Base-by-base conservation (phyloP, 2,113 vertebrate genomes). In the Lepisosteus oculatus region DNA sequence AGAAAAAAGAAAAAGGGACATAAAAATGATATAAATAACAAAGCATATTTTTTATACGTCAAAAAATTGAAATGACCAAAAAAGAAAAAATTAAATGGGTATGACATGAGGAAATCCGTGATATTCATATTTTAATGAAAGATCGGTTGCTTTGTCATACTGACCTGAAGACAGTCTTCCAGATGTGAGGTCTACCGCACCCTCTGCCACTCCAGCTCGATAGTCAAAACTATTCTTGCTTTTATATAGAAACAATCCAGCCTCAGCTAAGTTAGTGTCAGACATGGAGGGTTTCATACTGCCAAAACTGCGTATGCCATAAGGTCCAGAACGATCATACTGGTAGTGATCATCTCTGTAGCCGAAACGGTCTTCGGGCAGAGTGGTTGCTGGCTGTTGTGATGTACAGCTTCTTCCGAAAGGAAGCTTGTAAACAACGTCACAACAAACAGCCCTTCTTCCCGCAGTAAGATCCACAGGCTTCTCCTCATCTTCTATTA, bases 401-500 rank as follows among this genome's bases (percentile, higher is more conserved):
- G 93, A 90, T 72, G 93, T 94, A 75, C 97, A 99, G 79, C 91
- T 98, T 79, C 94, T 93, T 69, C 95, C 94, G 85, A 99, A 99
- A 43, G 97, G 97, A 61, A 99, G 85, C 78, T 93, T 97, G 83
- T 98, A 99, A 79, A 99, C 95, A 71, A 99, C 84, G 85, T 98
- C 96, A 86, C 97, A 99, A 83, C 97, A 99, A 70, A 97, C 95
- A 71, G 92, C 92, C 85, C 92, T 94, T 74, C 95, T 93, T 44
- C 96, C 95, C 74, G 95, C 94, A 71, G 97, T 99, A 67, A 99
- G 86, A 83, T 99, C 97, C 41, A 99, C 93, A 76, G 97, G 97
- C 57, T 93, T 95, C 73, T 94, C 95, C 79, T 97, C 94, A 62
- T 98, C 97, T 77, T 97, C 96, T 80, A 98, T 86, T 79, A 97